These are phyloP conservation scores for Diadumene lineata DNA, from an alignment of 92 coral and sea anemone species.

Conservation along the genomic window DNA sequence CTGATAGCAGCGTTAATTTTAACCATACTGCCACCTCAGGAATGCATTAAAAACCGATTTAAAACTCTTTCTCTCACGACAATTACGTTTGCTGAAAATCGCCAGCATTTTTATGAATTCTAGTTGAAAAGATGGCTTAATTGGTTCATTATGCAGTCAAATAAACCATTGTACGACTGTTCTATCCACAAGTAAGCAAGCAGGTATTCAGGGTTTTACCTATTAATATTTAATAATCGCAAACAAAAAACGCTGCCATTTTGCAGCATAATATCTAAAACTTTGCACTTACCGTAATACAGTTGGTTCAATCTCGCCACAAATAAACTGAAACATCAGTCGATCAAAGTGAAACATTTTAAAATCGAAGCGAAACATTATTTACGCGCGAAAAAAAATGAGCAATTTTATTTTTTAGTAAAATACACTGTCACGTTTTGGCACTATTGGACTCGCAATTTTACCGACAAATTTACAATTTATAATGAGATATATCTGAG, in stretches of 20 bases:
- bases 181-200: slow-evolving; percentile 6
- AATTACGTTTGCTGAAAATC: background rate
- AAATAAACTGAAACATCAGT: too few relatives aligned
- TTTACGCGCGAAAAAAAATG: too few relatives aligned
- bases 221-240: slow-evolving; percentile 13
- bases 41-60: background rate
- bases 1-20: slow-evolving; percentile 21
- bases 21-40: slow-evolving; percentile 4
- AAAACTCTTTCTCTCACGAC: background rate
- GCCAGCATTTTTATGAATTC: background rate
- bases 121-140: background rate
- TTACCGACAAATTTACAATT: too few relatives aligned
- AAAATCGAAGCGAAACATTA: too few relatives aligned
- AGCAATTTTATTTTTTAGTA: too few relatives aligned
- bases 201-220: slow-evolving; percentile 17
- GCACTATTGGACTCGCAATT: too few relatives aligned
- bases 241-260: slow-evolving; percentile 12
- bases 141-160: background rate
- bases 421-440: too few relatives aligned
- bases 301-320: too few relatives aligned
- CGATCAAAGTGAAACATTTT: too few relatives aligned
- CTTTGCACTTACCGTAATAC: background rate
- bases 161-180: slow-evolving; percentile 3
- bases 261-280: background rate
- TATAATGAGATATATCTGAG: too few relatives aligned